These are phyloP conservation scores for Orchestia grillus DNA, from an alignment of 1,140 invertebrate species.

Conservation along the genomic window DNA sequence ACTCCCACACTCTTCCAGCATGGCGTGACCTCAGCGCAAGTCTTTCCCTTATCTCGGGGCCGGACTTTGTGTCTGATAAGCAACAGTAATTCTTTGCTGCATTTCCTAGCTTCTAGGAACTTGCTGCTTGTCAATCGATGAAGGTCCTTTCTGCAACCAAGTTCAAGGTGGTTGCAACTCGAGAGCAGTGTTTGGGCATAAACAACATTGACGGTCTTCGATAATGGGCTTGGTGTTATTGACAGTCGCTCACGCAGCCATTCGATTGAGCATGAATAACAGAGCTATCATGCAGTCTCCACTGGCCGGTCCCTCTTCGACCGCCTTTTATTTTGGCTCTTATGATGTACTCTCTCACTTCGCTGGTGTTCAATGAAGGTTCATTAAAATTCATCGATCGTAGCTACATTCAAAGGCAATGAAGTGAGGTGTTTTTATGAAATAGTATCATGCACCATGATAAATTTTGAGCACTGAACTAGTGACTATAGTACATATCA, in stretches of 20 bases:
- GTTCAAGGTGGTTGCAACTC: constrained; percentile 38
- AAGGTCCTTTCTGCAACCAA: not conserved
- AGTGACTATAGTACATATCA: not conserved
- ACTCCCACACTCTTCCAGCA: not conserved
- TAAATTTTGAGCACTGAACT: not conserved
- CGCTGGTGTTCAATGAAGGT: not conserved
- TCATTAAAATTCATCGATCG: not conserved
- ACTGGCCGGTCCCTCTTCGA: not conserved
- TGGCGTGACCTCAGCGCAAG: not conserved
- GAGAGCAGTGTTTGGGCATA: not conserved
- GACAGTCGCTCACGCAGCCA: not conserved
- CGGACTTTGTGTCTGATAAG: constrained; percentile 37
- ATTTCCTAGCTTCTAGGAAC: constrained; percentile 37
- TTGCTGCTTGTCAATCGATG: constrained; percentile 17
- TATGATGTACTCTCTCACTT: not conserved
- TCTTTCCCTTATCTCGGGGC: not conserved
- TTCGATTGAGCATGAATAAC: not conserved
- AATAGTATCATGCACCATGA: not conserved
- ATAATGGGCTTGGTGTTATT: not conserved
- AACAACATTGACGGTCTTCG: not conserved
- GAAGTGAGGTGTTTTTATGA: not conserved
- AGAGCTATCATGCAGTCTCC: not conserved
- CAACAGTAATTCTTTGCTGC: not conserved
- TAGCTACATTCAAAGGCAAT: too few species aligned
- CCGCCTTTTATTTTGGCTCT: not conserved